These are phyloP conservation scores for Thunnus maccoyii DNA, from an alignment of 2,113 vertebrate genomes.

Conservation along the genomic window DNA sequence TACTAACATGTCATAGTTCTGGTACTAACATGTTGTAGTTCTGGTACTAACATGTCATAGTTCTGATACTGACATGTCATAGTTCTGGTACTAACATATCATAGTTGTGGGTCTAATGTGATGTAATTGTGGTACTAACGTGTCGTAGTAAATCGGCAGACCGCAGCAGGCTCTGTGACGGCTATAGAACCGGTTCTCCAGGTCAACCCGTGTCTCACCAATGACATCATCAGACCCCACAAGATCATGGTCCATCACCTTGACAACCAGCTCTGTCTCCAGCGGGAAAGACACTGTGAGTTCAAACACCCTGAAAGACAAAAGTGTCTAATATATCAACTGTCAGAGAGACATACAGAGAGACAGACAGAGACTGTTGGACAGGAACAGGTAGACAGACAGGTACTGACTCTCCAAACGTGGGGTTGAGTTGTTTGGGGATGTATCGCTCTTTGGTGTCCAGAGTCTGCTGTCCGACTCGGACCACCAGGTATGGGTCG, in stretches of 20 bases:
- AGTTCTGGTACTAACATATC: background rate
- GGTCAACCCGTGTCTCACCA: constrained; percentile 91
- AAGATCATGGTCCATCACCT: constrained; percentile 91
- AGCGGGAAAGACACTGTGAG: constrained; percentile 91
- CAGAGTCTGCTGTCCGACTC: constrained; percentile 84
- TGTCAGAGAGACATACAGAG: background rate
- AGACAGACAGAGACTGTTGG: background rate
- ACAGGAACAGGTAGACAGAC: constrained; percentile 9
- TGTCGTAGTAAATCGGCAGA: constrained; percentile 88
- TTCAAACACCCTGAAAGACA: constrained; percentile 89
- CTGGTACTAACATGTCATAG: background rate
- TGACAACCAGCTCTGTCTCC: constrained; percentile 90
- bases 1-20: background rate
- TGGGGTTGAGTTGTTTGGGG: constrained; percentile 94
- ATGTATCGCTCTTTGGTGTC: constrained; percentile 92
- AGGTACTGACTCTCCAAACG: constrained; percentile 93
- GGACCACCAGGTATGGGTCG: constrained; percentile 93
- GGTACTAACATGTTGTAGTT: background rate
- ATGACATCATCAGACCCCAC: constrained; percentile 93
- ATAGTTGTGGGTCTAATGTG: too few relatives aligned
- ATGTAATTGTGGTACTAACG: constrained; percentile 67
- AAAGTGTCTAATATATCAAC: background rate
- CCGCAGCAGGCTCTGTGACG: constrained; percentile 91
- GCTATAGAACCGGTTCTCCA: constrained; percentile 97
- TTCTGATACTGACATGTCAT: too few relatives aligned